Evolutionary conservation across 2,888 invertebrate species (phyloP).

Genomic region (Lagria hirta): DNA sequence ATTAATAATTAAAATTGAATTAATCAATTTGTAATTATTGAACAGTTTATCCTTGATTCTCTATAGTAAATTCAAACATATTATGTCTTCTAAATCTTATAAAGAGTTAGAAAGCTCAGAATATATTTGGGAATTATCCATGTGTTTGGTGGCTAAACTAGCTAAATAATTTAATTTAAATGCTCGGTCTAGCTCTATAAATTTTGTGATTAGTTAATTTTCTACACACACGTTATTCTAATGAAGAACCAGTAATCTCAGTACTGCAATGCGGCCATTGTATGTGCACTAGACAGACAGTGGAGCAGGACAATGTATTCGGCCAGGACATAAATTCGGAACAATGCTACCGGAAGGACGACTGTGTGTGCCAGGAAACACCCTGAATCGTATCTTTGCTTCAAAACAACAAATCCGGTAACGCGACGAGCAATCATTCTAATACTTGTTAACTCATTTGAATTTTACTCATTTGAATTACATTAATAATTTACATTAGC

Average conservation of each 20-base stretch:
- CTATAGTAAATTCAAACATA: too few relatives aligned
- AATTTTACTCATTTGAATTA: too few relatives aligned
- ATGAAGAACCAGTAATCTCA: constrained; percentile 16
- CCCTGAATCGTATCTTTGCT: constrained; percentile 48
- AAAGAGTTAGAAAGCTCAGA: too few relatives aligned
- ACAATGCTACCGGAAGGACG: constrained; percentile 51
- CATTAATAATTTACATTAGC: too few relatives aligned
- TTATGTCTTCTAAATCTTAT: too few relatives aligned
- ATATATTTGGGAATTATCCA: too few relatives aligned
- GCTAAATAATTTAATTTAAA: too few relatives aligned
- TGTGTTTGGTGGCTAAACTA: too few relatives aligned
- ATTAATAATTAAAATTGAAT: too few relatives aligned
- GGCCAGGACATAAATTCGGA: constrained; percentile 51
- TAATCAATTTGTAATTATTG: too few relatives aligned
- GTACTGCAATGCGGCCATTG: constrained; percentile 49
- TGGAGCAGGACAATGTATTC: constrained; percentile 49
- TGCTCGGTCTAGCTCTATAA: too few relatives aligned
- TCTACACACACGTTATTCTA: constrained; percentile 2
- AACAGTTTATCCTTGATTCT: too few relatives aligned
- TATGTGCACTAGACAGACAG: constrained; percentile 49
- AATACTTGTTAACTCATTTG: constrained; percentile 38
- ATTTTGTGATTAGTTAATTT: neutral
- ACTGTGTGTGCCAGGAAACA: constrained; percentile 49
- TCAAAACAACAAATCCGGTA: constrained; percentile 42
- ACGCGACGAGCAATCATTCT: constrained; percentile 33